These are phyloP conservation scores for Rallus crepitans DNA, from an alignment of 2,797 vertebrate species.

Conservation along the genomic window DNA sequence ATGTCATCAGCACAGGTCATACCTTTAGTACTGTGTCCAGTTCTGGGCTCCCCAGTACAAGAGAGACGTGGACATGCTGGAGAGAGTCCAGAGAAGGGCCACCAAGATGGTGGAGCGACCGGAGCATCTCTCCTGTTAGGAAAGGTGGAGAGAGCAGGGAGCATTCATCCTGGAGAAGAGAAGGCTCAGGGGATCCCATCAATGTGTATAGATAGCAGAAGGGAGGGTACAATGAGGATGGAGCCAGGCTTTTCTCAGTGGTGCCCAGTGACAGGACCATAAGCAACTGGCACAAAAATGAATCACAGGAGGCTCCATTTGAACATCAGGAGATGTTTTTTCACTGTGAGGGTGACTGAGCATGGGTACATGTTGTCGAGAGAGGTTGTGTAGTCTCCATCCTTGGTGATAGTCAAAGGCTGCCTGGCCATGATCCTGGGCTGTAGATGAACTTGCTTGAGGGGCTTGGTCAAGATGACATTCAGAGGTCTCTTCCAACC, in stretches of 20 bases:
- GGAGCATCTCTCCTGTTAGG: not conserved
- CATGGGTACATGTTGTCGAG: not conserved
- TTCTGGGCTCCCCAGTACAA: not conserved
- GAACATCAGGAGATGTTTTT: not conserved
- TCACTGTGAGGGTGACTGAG: not conserved
- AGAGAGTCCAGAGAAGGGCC: not conserved
- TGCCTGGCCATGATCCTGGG: not conserved
- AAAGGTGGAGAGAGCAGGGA: not conserved
- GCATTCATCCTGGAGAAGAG: not conserved
- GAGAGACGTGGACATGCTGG: rapidly evolving
- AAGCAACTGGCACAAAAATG: not conserved
- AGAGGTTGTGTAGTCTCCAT: not conserved
- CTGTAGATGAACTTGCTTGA: not conserved
- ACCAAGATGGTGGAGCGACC: not conserved
- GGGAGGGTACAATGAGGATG: rapidly evolving
- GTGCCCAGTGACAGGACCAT: not conserved
- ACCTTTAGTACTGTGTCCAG: not conserved
- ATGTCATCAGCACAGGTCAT: not conserved
- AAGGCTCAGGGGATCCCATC: not conserved
- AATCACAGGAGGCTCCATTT: not conserved
- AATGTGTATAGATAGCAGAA: not conserved
- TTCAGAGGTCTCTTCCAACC: not conserved
- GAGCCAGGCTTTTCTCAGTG: not conserved
- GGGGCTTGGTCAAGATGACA: not conserved
- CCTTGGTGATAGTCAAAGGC: not conserved